A percentile compares a stretch with the other conserved stretches of the same genome.
Conservation (phyloP, 2,797 vertebrate species). For the Tiaroga cobitis region DNA sequence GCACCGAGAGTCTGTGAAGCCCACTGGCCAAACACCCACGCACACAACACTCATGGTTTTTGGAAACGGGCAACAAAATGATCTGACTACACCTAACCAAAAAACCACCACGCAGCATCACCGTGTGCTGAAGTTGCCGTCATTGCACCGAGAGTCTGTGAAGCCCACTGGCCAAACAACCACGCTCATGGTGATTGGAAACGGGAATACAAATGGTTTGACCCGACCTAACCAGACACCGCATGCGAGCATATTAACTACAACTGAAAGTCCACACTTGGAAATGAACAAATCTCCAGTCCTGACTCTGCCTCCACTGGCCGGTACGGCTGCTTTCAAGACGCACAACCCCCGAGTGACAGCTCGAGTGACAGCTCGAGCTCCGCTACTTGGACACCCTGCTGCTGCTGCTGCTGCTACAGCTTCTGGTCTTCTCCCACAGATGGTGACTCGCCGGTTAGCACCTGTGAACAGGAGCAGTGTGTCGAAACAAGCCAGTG, state of each 20-base stretch:
- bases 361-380: too few species aligned
- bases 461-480: not conserved
- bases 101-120: too few species aligned
- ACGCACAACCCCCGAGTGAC: not conserved
- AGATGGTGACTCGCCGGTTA: not conserved
- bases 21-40: too few species aligned
- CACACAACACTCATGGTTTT: too few species aligned
- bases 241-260: not conserved
- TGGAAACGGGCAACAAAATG: too few species aligned
- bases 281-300: not conserved
- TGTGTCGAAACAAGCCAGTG: not conserved
- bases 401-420: too few species aligned
- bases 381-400: not conserved
- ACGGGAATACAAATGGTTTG: too few species aligned
- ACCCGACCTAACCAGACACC: not conserved
- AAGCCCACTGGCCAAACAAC: not conserved
- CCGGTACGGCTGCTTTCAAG: not conserved
- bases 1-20: too few species aligned
- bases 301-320: not conserved
- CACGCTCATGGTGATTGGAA: not conserved
- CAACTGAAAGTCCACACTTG: not conserved
- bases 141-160: too few species aligned
- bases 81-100: too few species aligned
- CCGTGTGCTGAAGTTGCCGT: too few species aligned
- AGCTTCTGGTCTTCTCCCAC: too few species aligned